Conservation (phyloP, 2,113 vertebrate species). For the Stomatorhinus ivindoensis region DNA sequence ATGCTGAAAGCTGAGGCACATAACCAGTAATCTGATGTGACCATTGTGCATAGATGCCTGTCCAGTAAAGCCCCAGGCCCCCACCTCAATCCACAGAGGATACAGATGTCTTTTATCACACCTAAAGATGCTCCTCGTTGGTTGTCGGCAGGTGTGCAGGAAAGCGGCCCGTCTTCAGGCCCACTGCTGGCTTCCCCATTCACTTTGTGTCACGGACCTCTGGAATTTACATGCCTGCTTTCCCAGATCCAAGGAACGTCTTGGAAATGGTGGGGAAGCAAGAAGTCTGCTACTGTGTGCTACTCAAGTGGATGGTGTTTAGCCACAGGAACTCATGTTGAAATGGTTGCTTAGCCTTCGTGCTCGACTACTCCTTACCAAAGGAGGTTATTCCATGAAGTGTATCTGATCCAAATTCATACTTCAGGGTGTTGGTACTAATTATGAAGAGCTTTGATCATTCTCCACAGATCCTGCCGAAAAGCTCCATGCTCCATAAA, state of each 20-base stretch:
- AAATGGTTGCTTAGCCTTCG: background rate
- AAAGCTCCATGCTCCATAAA: background rate
- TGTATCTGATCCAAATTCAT: constrained; percentile 8
- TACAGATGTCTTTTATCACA: background rate
- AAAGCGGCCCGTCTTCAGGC: background rate
- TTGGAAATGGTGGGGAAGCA: background rate
- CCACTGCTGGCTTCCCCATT: background rate
- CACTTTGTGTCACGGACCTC: background rate
- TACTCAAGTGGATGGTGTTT: background rate
- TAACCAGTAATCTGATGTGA: background rate
- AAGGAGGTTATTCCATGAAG: constrained; percentile 14
- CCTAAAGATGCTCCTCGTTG: background rate
- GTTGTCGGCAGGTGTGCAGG: background rate
- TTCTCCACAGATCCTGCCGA: constrained; percentile 19
- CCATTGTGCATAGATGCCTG: background rate
- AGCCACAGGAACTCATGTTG: background rate
- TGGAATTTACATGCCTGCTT: background rate
- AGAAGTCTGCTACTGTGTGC: background rate
- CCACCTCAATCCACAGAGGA: background rate
- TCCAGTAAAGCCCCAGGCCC: constrained; percentile 13
- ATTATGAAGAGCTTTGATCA: constrained; percentile 37
- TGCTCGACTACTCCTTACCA: background rate
- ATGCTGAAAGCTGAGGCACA: background rate
- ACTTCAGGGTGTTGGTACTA: constrained; percentile 14
- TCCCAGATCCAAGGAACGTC: background rate